These are phyloP conservation scores for Scophthalmus maximus DNA, from an alignment of 2,113 vertebrate species.

Conservation along the genomic window DNA sequence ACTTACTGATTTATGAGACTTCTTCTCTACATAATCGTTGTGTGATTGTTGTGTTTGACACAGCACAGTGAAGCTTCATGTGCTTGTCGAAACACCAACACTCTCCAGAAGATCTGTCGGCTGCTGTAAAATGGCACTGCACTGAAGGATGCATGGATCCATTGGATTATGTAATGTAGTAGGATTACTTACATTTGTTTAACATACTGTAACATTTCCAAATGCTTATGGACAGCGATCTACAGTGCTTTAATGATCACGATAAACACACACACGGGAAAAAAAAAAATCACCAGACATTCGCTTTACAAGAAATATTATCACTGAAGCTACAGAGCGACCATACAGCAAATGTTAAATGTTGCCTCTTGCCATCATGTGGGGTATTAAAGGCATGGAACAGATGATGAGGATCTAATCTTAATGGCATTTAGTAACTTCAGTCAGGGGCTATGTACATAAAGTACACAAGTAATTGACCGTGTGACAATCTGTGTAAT, in stretches of 20 bases:
- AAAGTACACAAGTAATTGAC: constrained; percentile 18
- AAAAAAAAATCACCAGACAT: no score
- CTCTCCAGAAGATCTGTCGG: background rate
- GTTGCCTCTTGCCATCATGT: background rate
- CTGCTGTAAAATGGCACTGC: background rate
- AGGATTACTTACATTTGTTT: no score
- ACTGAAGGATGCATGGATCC: no score
- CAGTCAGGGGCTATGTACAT: background rate
- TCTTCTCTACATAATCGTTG: no score
- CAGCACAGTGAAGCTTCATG: background rate
- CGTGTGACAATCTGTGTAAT: constrained; percentile 12
- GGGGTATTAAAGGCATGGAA: background rate
- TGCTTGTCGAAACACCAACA: background rate
- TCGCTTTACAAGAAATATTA: background rate
- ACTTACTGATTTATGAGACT: background rate
- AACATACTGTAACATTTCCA: background rate
- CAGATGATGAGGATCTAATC: background rate
- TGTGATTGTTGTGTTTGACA: no score
- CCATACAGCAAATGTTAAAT: constrained; percentile 3
- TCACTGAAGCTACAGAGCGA: background rate
- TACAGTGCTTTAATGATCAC: background rate
- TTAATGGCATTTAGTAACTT: constrained; percentile 20
- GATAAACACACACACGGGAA: background rate
- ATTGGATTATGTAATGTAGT: no score
- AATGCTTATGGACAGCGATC: background rate